Percentiles rank a stretch among this genome's conserved stretches.
Evolutionary conservation across 2,888 invertebrate species (phyloP).

Genomic region (Pollenia labialis): DNA sequence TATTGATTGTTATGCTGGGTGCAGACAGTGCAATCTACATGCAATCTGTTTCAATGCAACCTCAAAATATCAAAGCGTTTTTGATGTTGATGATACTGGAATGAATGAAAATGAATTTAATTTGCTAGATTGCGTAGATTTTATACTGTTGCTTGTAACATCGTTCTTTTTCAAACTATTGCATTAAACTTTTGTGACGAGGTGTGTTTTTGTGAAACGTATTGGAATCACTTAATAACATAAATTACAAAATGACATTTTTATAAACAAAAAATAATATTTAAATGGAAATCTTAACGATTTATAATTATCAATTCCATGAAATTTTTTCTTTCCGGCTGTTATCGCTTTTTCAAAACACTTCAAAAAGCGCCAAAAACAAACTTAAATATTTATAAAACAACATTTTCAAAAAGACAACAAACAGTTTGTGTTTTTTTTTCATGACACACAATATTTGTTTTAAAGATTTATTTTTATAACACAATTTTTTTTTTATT

Average conservation of each 20-base stretch:
- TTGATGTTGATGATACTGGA: no score
- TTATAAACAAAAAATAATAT: background rate
- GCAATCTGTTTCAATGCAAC: no score
- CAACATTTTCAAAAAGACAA: background rate
- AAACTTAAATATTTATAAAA: conserved; percentile 16
- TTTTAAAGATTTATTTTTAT: conserved; percentile 44
- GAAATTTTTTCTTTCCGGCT: conserved; percentile 48
- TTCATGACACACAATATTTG: background rate
- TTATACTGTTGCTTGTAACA: no score
- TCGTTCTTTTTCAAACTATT: no score
- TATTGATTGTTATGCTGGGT: no score
- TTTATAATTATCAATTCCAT: conserved; percentile 43
- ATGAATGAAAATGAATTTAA: no score
- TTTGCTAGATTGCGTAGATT: no score
- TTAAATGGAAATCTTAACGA: conserved; percentile 28
- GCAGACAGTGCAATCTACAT: no score
- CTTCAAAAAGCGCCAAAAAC: background rate
- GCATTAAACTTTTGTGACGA: no score
- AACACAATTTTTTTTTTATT: conserved; percentile 8
- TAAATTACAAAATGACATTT: background rate
- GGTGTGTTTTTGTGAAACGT: no score
- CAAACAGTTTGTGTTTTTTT: conserved; percentile 1
- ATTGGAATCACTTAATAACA: no score
- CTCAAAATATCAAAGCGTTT: no score
- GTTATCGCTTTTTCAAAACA: conserved; percentile 32